Evolutionary conservation across 2,888 invertebrate species (phyloP).

Genomic region (Liopterus haemorrhoidalis): DNA sequence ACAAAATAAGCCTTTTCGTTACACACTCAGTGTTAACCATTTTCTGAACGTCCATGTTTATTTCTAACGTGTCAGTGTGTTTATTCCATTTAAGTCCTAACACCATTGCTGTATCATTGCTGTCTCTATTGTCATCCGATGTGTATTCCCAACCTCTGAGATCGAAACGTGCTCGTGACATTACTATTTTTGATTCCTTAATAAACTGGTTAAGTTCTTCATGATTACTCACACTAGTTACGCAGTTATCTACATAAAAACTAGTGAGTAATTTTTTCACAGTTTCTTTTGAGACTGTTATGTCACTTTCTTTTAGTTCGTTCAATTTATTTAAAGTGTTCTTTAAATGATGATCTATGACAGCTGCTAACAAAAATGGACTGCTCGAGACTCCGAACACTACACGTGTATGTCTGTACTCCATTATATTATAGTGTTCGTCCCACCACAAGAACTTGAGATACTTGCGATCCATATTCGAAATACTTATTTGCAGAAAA

Average conservation of each 20-base stretch:
- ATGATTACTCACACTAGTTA: too few species aligned
- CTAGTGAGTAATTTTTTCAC: too few species aligned
- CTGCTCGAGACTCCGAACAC: constrained; percentile 1
- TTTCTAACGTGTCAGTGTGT: not conserved
- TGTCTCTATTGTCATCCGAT: not conserved
- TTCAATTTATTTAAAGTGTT: not conserved
- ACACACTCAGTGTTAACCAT: not conserved
- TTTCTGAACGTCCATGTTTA: constrained; percentile 1
- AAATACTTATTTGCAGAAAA: too few species aligned
- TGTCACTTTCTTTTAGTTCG: constrained; percentile 1
- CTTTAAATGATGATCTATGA: constrained; percentile 7
- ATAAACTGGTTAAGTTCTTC: too few species aligned
- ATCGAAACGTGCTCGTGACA: too few species aligned
- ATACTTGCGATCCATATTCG: too few species aligned
- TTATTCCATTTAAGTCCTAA: constrained; percentile 1
- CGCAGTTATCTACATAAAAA: too few species aligned
- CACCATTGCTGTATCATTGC: not conserved
- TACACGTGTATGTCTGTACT: not conserved
- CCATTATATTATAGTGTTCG: constrained; percentile 1
- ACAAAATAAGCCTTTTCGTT: constrained; percentile 9
- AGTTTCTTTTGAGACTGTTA: too few species aligned
- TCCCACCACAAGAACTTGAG: constrained; percentile 4
- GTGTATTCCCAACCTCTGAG: constrained; percentile 1
- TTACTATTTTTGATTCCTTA: too few species aligned
- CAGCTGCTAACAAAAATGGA: constrained; percentile 6